phyloP scores from a whole-genome alignment of 92 coral and sea anemone genomes.

The Porites cylindrica region DNA sequence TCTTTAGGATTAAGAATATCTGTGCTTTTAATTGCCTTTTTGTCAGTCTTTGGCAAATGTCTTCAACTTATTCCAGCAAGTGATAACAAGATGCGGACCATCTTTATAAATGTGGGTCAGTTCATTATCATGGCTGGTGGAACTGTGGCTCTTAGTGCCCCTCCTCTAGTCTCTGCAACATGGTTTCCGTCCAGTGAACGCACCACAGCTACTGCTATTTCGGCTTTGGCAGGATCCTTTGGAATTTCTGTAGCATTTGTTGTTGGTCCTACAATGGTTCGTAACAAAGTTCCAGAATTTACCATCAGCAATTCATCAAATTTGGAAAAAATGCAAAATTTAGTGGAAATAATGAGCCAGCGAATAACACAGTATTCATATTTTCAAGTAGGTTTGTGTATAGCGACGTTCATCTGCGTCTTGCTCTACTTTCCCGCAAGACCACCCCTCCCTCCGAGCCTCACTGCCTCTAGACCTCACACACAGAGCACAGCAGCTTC shows the following conservation, averaged over 20 bases:
- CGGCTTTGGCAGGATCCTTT: slow-evolving; percentile 65
- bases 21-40: slow-evolving; percentile 70
- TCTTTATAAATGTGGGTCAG: slow-evolving; percentile 80
- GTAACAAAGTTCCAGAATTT: not conserved
- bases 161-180: slow-evolving; percentile 86
- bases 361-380: slow-evolving; percentile 46
- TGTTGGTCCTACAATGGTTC: slow-evolving; percentile 85
- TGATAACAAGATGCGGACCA: slow-evolving; percentile 39
- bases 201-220: slow-evolving; percentile 84
- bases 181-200: slow-evolving; percentile 91
- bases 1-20: slow-evolving; percentile 75
- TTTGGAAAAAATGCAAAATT: not conserved
- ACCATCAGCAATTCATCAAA: not conserved
- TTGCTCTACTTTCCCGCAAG: slow-evolving; percentile 80
- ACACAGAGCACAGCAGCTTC: slow-evolving; percentile 27
- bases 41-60: slow-evolving; percentile 72
- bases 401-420: slow-evolving; percentile 56
- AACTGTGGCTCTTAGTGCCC: slow-evolving; percentile 77
- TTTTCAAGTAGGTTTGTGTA: slow-evolving; percentile 63
- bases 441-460: slow-evolving; percentile 87
- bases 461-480: slow-evolving; percentile 43
- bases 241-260: slow-evolving; percentile 76
- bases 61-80: slow-evolving; percentile 72
- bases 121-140: slow-evolving; percentile 66
- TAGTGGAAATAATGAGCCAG: slow-evolving; percentile 13